Percentiles rank a stretch among this genome's conserved stretches.
Evolutionary conservation across 2,113 vertebrate species (phyloP).

Genomic region (Phoenicopterus ruber): DNA sequence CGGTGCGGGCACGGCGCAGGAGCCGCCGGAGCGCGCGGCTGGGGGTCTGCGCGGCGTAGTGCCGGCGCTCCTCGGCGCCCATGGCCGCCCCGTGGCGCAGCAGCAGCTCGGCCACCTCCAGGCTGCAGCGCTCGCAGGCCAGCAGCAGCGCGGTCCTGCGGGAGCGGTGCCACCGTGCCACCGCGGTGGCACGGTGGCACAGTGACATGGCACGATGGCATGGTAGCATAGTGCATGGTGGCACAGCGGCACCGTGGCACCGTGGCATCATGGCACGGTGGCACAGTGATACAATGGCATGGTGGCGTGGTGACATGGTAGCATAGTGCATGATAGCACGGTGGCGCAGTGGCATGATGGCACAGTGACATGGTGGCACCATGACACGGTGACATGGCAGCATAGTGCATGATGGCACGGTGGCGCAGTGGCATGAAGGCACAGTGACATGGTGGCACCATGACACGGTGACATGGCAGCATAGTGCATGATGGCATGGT

Average conservation of each 20-base stretch:
- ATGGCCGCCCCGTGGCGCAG: constrained; percentile 48
- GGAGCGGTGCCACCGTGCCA: background rate
- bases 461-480: too few species aligned
- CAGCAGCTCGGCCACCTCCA: constrained; percentile 61
- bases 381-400: accelerated
- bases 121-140: constrained; percentile 62
- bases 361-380: accelerated
- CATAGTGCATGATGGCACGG: background rate
- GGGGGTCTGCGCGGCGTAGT: background rate
- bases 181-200: accelerated
- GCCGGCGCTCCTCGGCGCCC: background rate
- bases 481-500: background rate
- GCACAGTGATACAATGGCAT: accelerated
- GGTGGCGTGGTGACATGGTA: background rate
- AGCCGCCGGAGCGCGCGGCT: background rate
- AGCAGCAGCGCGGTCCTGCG: constrained; percentile 67
- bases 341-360: accelerated
- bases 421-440: background rate
- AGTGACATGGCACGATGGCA: accelerated
- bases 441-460: accelerated
- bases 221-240: accelerated
- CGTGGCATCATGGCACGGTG: accelerated
- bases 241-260: background rate
- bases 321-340: accelerated
- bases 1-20: background rate